phyloP scores from a whole-genome alignment of 2,888 invertebrate genomes.

The Petrolisthes manimaculis region DNA sequence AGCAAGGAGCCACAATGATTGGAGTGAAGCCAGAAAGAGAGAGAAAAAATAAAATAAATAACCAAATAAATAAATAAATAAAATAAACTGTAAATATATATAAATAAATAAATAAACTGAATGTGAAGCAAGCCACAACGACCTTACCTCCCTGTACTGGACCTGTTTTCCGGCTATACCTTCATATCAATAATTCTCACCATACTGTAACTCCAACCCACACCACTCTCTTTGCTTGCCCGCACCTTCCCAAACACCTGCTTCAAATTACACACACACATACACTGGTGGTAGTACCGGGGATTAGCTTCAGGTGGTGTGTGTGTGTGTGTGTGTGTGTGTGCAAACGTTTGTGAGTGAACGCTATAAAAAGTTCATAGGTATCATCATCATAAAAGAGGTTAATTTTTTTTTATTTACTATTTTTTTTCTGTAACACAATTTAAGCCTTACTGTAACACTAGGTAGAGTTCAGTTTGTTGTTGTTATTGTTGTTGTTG shows the following conservation, averaged over 20 bases:
- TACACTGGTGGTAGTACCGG: no score
- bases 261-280: not conserved
- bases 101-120: no score
- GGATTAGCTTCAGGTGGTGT: not conserved
- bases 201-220: not conserved
- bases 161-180: not conserved
- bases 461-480: no score
- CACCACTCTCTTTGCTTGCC: not conserved
- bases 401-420: no score
- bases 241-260: not conserved
- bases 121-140: not conserved
- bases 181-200: not conserved
- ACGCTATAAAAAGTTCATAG: not conserved
- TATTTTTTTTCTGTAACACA: no score
- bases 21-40: not conserved
- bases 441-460: no score
- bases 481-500: no score
- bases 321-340: no score
- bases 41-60: not conserved
- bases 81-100: no score
- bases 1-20: not conserved
- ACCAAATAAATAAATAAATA: no score
- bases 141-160: not conserved
- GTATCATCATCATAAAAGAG: not conserved
- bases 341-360: not conserved